Conservation (phyloP, 1,140 invertebrate species). For the Rhagoletis pomonella region DNA sequence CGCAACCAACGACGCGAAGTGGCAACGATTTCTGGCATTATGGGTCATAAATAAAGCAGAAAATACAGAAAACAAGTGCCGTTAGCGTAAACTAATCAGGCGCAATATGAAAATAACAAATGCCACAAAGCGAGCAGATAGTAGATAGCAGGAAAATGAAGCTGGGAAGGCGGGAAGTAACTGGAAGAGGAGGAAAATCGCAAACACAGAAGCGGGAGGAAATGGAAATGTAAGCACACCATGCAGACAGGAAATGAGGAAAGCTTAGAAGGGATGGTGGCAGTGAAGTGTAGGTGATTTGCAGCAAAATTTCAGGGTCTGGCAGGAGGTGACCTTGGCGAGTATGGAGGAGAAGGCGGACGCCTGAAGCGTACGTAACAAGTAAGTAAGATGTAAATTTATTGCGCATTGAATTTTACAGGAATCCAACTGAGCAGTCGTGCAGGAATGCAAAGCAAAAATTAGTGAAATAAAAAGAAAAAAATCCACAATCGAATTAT, state of each 20-base stretch:
- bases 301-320: neutral
- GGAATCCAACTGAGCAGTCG: neutral
- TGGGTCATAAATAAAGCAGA: conserved; percentile 35
- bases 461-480: neutral
- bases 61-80: conserved; percentile 36
- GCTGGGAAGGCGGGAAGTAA: neutral
- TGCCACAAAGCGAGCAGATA: neutral
- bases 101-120: conserved; percentile 37
- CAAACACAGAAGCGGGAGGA: neutral
- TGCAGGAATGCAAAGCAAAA: neutral
- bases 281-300: neutral
- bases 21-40: conserved; percentile 42
- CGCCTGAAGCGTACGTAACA: too few relatives aligned
- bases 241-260: too few relatives aligned
- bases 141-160: neutral
- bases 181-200: too few relatives aligned
- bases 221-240: neutral
- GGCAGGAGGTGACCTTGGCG: conserved; percentile 31
- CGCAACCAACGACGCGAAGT: neutral
- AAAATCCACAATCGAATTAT: conserved; percentile 2
- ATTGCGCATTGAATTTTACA: conserved; percentile 35
- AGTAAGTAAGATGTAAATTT: conserved; percentile 37
- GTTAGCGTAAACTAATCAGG: conserved; percentile 45
- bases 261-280: too few relatives aligned
- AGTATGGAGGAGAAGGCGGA: neutral